Evolutionary conservation across 1,140 invertebrate genomes (phyloP), one percentile per base, ranked within the genome.

Genomic region (Temnothorax nylanderi): DNA sequence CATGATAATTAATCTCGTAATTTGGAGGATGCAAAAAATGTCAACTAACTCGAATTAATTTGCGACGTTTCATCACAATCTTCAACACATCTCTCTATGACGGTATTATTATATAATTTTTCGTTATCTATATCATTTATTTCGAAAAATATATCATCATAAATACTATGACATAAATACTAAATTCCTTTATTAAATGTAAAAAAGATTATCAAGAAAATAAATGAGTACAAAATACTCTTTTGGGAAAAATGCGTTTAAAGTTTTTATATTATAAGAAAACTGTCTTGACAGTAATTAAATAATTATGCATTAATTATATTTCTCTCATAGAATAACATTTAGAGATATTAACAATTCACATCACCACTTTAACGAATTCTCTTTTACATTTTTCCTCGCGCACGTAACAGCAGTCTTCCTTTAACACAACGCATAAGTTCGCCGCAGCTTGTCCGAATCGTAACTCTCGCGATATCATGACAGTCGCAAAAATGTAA

Each of bases 1-100:
- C 7, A 74, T 16, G 11, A 58, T 18, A 81, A 74, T 84, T 84
- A 75, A 75, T 37, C 18, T 56, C n/a, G 49, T 62, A 74, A 60
- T 60, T 32, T n/a, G 21, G 6, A 32, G 18, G 2, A 10, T 34
- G 18, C 10, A 47, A 74, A 74, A 82, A 67, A 51, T 13, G 18
- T 34, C 13, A 32, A 37, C 21, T 82, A 26, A 26, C 26, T 4
- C 6, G 26, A 26, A 11, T 34, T 34, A 58, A 58, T 47, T 47
- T 44, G 32, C 13, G 13, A 18, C 49, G 18, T 60, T 74, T 47
- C 8, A 58, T 34, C 26, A 11, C 4, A 26, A 37, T 21, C 32
- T 58, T 16, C 41, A 82, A 71, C 26, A 54, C 6, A 34, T 58
- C 72, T 82, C 37, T 21, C 41, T 54, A 47, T 0, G 11, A 13